phyloP scores from a whole-genome alignment of 2,113 vertebrate genomes.

The Microtus pennsylvanicus region DNA sequence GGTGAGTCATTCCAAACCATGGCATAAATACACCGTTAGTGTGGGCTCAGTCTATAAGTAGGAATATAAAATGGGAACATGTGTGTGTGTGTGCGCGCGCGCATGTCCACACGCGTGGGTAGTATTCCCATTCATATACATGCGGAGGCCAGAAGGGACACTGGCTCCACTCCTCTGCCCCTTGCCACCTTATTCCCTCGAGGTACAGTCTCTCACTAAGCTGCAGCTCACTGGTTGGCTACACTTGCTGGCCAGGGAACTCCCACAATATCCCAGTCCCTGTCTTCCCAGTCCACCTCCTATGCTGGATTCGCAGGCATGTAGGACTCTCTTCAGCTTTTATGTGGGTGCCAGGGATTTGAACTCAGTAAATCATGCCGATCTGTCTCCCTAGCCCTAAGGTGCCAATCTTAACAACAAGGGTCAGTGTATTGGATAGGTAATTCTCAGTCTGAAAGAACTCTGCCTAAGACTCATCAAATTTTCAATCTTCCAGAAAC shows the following conservation, averaged over 20 bases:
- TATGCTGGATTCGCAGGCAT: not conserved
- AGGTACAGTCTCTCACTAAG: not conserved
- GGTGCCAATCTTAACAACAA: conserved; percentile 11
- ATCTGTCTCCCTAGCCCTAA: not conserved
- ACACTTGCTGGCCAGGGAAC: not conserved
- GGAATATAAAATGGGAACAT: not conserved
- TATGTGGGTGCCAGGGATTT: not conserved
- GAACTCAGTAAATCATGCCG: not conserved
- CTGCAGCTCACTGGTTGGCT: not conserved
- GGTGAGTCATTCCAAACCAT: conserved; percentile 37
- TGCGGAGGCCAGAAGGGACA: not conserved
- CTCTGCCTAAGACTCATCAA: not conserved
- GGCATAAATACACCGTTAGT: not conserved
- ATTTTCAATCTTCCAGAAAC: conserved; percentile 25
- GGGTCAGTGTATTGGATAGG: not conserved
- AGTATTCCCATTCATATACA: no score
- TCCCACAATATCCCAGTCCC: not conserved
- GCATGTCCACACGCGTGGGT: no score
- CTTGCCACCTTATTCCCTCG: not conserved
- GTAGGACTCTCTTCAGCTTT: not conserved
- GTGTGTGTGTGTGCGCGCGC: no score
- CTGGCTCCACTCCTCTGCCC: not conserved
- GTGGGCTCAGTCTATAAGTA: conserved; percentile 21
- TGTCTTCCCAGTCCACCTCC: not conserved
- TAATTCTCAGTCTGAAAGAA: not conserved